Base-by-base conservation (phyloP, 2,888 invertebrate species). In the Didymodactylos carnosus region DNA sequence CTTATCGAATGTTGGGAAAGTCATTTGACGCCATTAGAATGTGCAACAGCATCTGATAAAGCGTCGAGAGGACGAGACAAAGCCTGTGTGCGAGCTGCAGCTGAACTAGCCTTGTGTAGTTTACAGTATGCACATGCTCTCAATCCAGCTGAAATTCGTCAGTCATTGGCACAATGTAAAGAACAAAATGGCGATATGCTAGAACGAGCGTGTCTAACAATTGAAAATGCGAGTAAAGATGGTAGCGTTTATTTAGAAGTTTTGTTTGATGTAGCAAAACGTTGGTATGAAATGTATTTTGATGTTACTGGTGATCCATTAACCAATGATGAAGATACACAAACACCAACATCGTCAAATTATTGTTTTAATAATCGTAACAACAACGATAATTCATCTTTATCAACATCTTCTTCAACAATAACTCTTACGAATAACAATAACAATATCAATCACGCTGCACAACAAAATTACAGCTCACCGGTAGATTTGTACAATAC, bases 1-100 rank as follows among this genome's bases (percentile, higher is more conserved):
- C 86, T 98, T 70, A 94, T 97, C 70, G 94, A 95, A 80, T 94
- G 94, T 0, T 99, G 98, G 98, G 94, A 95, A 83, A 92, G 93
- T n/a, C 98, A 98, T 83, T 85, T 99, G 75, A 98, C 98, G 0
- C 97, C 98, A 0, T 92, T 94, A 0, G 98, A 99, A 85, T 93
- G 94, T 0, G 95, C 92, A 0, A 90, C 91, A 76, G 91, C 98
- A 80, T 95, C 97, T 0, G 97, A 98, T 83, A 88, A 94, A 73
- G 95, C 95, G 0, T 93, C 94, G 0, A 87, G 94, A 27, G 92
- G 94, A 0, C 90, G 92, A 80, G 97, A 98, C 84, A 89, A 90
- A 53, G 90, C 89, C 79, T 92, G 94, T 86, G 91, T 94, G 0
- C 87, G 91, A 73, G 92, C 94, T 40, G 95, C 95, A 0, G 92